Evolutionary conservation across 2,888 invertebrate genomes (phyloP).

Genomic region (Melipona beecheii): DNA sequence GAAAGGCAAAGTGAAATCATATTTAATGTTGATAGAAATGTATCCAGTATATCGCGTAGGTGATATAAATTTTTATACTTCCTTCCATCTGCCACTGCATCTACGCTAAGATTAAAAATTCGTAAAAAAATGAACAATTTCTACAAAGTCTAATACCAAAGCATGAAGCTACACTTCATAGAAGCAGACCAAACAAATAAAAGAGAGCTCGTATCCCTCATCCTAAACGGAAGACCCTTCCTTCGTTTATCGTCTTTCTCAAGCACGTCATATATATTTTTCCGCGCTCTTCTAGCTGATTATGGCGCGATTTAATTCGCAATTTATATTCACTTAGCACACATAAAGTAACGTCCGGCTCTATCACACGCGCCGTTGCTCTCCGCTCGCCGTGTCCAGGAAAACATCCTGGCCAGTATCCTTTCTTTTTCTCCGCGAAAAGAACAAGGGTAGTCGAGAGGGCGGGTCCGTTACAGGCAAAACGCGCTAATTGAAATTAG

Average conservation of each 20-base stretch:
- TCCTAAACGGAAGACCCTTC: background rate
- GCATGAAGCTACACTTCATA: too few relatives aligned
- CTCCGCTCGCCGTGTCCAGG: slow-evolving; percentile 2
- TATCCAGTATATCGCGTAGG: too few relatives aligned
- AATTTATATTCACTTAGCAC: slow-evolving; percentile 55
- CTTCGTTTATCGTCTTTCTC: background rate
- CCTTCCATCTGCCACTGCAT: too few relatives aligned
- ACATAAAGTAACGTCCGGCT: slow-evolving; percentile 28
- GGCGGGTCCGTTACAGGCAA: slow-evolving; percentile 30
- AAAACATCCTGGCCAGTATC: slow-evolving; percentile 22
- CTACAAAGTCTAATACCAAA: too few relatives aligned
- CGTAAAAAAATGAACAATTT: too few relatives aligned
- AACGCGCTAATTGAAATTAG: slow-evolving; percentile 68
- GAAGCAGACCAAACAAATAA: background rate
- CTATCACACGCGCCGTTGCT: slow-evolving; percentile 23
- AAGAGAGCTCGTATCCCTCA: background rate
- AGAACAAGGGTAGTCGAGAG: background rate
- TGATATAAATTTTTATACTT: too few relatives aligned
- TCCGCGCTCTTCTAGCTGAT: slow-evolving; percentile 27
- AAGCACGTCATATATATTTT: slow-evolving; percentile 17
- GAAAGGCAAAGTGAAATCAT: too few relatives aligned
- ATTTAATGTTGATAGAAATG: too few relatives aligned
- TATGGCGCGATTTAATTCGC: slow-evolving; percentile 46
- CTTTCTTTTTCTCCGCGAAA: background rate
- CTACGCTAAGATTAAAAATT: too few relatives aligned